These are phyloP conservation scores for Synergus laeviventris DNA, from an alignment of 2,888 invertebrate genomes.

Conservation along the genomic window DNA sequence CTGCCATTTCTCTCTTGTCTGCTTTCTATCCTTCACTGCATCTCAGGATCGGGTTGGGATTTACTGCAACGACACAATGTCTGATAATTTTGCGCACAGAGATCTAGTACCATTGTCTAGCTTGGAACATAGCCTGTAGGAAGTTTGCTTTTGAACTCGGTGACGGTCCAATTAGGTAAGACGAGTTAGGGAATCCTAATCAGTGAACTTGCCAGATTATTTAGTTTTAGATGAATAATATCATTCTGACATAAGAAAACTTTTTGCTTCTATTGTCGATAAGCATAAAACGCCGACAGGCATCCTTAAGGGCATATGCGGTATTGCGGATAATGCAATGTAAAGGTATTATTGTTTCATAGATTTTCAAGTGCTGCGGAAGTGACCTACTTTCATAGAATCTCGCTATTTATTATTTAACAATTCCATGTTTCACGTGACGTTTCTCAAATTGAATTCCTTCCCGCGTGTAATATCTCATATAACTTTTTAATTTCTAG, in stretches of 20 bases:
- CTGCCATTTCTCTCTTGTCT: constrained; percentile 42
- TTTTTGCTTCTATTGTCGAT: not conserved
- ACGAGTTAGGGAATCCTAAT: constrained; percentile 28
- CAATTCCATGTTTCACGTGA: not conserved
- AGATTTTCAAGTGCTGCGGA: not conserved
- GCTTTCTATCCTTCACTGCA: constrained; percentile 41
- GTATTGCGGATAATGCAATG: not conserved
- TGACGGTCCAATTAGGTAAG: constrained; percentile 30
- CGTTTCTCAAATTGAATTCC: not conserved
- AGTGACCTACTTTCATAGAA: not conserved
- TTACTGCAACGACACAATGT: constrained; percentile 54
- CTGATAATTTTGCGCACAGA: constrained; percentile 59
- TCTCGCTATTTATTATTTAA: not conserved
- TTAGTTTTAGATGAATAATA: constrained; percentile 22
- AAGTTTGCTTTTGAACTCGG: constrained; percentile 36
- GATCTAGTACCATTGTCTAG: constrained; percentile 48
- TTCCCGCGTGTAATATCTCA: not conserved
- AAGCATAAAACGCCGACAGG: not conserved
- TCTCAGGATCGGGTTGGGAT: constrained; percentile 49
- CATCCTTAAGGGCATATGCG: not conserved
- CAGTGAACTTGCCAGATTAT: constrained; percentile 35
- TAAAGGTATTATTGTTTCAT: not conserved
- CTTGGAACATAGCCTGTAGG: constrained; percentile 25
- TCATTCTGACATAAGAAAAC: constrained; percentile 28
- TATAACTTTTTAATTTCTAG: too few species aligned